phyloP scores from a whole-genome alignment of 1,140 invertebrate genomes.

The Lepidurus packardi region DNA sequence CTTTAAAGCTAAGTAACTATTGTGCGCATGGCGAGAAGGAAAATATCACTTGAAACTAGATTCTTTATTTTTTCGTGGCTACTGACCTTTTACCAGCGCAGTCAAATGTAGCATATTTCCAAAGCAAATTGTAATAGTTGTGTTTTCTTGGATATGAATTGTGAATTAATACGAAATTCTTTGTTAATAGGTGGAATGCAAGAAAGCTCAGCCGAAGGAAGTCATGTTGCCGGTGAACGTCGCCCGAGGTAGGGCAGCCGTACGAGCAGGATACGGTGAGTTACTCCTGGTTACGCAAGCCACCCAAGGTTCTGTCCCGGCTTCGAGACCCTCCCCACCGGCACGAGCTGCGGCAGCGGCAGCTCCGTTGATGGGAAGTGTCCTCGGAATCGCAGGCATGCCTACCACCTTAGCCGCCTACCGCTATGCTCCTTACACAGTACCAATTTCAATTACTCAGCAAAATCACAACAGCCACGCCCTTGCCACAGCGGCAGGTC shows the following conservation, averaged over 20 bases:
- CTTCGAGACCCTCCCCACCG: constrained; percentile 36
- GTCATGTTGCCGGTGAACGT: constrained; percentile 94
- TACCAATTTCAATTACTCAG: constrained; percentile 39
- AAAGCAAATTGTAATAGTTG: neutral
- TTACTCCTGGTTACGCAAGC: constrained; percentile 69
- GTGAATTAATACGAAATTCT: neutral
- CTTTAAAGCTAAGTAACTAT: too few species aligned
- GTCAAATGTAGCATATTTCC: neutral
- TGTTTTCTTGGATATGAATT: neutral
- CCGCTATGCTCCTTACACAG: constrained; percentile 57
- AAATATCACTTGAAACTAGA: neutral
- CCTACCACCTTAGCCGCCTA: constrained; percentile 44
- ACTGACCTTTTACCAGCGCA: neutral
- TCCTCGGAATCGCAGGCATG: constrained; percentile 36
- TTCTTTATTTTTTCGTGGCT: neutral
- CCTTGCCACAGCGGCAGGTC: constrained; percentile 43
- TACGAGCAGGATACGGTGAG: constrained; percentile 87
- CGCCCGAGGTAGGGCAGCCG: constrained; percentile 84
- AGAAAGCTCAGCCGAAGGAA: constrained; percentile 99
- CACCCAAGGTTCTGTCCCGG: constrained; percentile 43
- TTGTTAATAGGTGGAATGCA: constrained; percentile 64
- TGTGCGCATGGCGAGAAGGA: neutral
- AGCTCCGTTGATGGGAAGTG: constrained; percentile 32
- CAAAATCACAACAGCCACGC: constrained; percentile 50
- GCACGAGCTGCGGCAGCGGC: constrained; percentile 35